Evolutionary conservation across 1,140 invertebrate genomes (phyloP).

Genomic region (Drosophila seguyi): DNA sequence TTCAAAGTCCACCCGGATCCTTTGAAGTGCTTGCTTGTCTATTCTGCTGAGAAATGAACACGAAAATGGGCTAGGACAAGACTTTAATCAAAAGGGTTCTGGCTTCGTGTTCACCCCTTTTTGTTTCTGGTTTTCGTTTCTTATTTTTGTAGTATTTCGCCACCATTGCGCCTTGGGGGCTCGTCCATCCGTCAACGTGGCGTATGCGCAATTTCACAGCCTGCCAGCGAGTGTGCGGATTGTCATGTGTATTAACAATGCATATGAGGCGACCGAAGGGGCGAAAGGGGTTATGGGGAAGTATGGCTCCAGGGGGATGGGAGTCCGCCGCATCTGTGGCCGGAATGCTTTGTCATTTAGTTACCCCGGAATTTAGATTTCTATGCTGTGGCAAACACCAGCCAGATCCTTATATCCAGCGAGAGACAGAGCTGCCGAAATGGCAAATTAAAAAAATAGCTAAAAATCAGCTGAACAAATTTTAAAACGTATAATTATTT

Average conservation of each 20-base stretch:
- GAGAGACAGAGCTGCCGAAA: neutral
- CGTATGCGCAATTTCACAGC: slow-evolving; percentile 76
- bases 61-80: slow-evolving; percentile 57
- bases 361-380: slow-evolving; percentile 64
- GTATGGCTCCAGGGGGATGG: neutral
- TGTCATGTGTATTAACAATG: slow-evolving; percentile 76
- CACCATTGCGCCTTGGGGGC: slow-evolving; percentile 44
- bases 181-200: slow-evolving; percentile 53
- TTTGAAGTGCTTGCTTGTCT: slow-evolving; percentile 64
- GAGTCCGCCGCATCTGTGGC: slow-evolving; percentile 26
- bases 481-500: too few species aligned
- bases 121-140: neutral
- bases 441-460: neutral
- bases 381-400: slow-evolving; percentile 57
- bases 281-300: slow-evolving; percentile 3
- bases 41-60: slow-evolving; percentile 71
- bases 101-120: neutral
- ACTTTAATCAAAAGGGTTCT: slow-evolving; percentile 57
- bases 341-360: slow-evolving; percentile 52
- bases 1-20: slow-evolving; percentile 47
- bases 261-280: slow-evolving; percentile 46
- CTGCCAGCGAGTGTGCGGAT: slow-evolving; percentile 59
- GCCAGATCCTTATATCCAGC: slow-evolving; percentile 23
- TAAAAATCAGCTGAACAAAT: neutral
- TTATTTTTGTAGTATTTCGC: slow-evolving; percentile 11